These are phyloP conservation scores for Melanostigma gelatinosum DNA, from an alignment of 2,113 vertebrate species.

Conservation along the genomic window DNA sequence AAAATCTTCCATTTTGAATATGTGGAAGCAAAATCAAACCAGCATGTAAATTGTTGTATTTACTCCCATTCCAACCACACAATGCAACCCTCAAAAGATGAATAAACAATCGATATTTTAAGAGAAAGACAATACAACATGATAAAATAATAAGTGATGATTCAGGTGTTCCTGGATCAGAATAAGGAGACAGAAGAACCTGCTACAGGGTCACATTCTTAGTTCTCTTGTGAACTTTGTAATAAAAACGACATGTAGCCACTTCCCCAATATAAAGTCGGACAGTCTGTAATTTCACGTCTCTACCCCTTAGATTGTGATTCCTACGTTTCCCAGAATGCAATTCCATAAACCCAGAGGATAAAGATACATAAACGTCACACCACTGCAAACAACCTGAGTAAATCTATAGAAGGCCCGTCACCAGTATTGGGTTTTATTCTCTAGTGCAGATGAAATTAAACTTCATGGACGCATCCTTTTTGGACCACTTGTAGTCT, in stretches of 20 bases:
- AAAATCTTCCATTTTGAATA: neutral
- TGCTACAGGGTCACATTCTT: neutral
- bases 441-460: slow-evolving; percentile 56
- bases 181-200: too few species aligned
- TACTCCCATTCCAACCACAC: neutral
- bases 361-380: neutral
- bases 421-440: neutral
- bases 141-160: too few species aligned
- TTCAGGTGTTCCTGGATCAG: too few species aligned
- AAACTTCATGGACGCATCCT: fast-evolving
- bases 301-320: too few species aligned
- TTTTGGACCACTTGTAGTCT: slow-evolving; percentile 23
- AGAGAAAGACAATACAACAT: neutral
- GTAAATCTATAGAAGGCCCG: neutral
- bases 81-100: neutral
- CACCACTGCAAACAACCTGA: neutral
- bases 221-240: neutral
- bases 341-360: neutral
- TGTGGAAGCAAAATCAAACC: neutral
- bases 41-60: neutral
- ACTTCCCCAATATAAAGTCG: too few species aligned
- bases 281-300: too few species aligned
- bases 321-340: too few species aligned
- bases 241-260: neutral
- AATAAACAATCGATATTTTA: neutral